Percentiles rank a stretch among this genome's conserved stretches.
phyloP scores from a whole-genome alignment of 2,113 vertebrate genomes.

The Neodontobutis hainanensis region DNA sequence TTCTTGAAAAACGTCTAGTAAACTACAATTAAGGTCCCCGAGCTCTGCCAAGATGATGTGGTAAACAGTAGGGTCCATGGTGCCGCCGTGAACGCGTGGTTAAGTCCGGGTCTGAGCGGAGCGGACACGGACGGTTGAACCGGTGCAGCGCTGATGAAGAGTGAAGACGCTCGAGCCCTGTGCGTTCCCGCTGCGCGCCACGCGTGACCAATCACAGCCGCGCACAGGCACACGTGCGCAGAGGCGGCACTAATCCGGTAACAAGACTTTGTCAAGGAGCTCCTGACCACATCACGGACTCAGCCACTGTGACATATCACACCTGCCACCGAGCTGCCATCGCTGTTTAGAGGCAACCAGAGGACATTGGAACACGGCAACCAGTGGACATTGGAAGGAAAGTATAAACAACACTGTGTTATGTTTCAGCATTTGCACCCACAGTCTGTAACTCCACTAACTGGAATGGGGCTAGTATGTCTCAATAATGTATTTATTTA shows the following conservation, averaged over 20 bases:
- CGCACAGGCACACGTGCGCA: conserved; percentile 24
- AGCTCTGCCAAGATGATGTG: conserved; percentile 86
- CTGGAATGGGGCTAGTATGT: too few species aligned
- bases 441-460: too few species aligned
- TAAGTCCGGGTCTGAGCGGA: conserved; percentile 29
- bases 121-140: conserved; percentile 24
- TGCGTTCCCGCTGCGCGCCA: conserved; percentile 38
- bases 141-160: conserved; percentile 37
- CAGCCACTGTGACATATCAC: conserved; percentile 32
- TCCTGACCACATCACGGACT: conserved; percentile 4
- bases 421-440: too few species aligned
- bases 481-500: too few species aligned
- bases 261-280: conserved; percentile 4
- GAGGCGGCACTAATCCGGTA: conserved; percentile 1
- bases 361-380: neutral
- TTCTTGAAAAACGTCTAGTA: conserved; percentile 83
- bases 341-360: neutral
- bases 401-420: too few species aligned
- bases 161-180: neutral
- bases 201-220: conserved; percentile 57
- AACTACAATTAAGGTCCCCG: conserved; percentile 89
- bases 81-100: neutral
- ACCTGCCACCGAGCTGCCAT: conserved; percentile 29
- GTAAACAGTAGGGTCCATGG: conserved; percentile 84
- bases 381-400: too few species aligned